Conservation (phyloP, 2,113 vertebrate species). For the Uropsilus gracilis region DNA sequence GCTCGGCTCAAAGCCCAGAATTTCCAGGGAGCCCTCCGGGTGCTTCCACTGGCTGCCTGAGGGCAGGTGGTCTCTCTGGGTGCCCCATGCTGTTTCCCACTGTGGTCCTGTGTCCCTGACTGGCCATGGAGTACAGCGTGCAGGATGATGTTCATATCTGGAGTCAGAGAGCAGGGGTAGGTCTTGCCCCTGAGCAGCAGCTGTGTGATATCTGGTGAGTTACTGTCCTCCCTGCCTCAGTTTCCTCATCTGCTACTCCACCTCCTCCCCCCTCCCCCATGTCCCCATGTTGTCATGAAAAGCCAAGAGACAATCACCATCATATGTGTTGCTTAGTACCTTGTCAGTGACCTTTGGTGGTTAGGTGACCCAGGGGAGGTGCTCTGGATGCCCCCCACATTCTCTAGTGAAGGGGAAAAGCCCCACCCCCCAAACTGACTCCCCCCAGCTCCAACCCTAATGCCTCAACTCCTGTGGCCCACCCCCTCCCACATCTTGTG, state of each 20-base stretch:
- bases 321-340: neutral
- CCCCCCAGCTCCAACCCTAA: neutral
- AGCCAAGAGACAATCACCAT: neutral
- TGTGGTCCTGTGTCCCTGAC: fast-evolving
- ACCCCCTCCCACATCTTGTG: neutral
- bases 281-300: neutral
- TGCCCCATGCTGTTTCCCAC: fast-evolving
- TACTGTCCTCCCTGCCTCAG: neutral
- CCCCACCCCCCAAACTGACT: fast-evolving
- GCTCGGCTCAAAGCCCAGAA: neutral
- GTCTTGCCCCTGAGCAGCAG: neutral
- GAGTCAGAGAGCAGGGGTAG: neutral
- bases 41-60: neutral
- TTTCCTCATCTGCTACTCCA: neutral
- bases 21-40: neutral
- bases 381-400: neutral
- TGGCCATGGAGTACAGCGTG: too few relatives aligned
- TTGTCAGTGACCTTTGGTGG: fast-evolving
- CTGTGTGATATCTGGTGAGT: neutral
- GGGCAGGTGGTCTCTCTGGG: too few relatives aligned
- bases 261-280: too few relatives aligned
- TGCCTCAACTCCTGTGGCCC: fast-evolving
- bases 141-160: neutral
- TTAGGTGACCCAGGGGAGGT: neutral
- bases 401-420: neutral